phyloP scores from a whole-genome alignment of 2,888 invertebrate genomes.

The Thera britannica region DNA sequence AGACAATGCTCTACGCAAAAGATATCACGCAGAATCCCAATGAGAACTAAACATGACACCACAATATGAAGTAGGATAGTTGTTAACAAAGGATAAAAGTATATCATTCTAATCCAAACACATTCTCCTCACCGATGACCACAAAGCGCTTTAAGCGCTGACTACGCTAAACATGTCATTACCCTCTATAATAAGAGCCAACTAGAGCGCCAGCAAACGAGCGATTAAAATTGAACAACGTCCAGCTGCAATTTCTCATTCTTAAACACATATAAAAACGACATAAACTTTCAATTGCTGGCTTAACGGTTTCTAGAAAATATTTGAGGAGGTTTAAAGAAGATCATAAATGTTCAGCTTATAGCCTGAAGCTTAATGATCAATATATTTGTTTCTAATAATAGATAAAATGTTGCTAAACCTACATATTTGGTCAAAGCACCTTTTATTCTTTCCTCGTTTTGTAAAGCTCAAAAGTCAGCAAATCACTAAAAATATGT shows the following conservation, averaged over 20 bases:
- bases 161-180: constrained; percentile 24
- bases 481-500: too few species aligned
- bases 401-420: too few species aligned
- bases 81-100: constrained; percentile 1
- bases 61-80: background rate
- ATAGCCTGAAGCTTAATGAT: too few species aligned
- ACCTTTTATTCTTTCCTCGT: too few species aligned
- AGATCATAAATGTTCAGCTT: background rate
- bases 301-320: constrained; percentile 1
- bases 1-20: too few species aligned
- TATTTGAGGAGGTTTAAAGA: background rate
- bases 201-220: constrained; percentile 8
- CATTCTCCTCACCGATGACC: constrained; percentile 17
- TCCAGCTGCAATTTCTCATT: background rate
- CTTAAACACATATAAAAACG: background rate
- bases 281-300: background rate
- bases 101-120: constrained; percentile 10
- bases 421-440: too few species aligned
- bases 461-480: too few species aligned
- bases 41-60: too few species aligned
- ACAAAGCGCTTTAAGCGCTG: constrained; percentile 23
- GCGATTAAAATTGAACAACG: constrained; percentile 17
- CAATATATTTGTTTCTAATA: too few species aligned
- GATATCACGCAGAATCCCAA: too few species aligned
- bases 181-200: constrained; percentile 28